Evolutionary conservation across 2,888 invertebrate genomes (phyloP), one percentile per base, ranked within the genome.

Genomic region (Melangyna quadrimaculata): DNA sequence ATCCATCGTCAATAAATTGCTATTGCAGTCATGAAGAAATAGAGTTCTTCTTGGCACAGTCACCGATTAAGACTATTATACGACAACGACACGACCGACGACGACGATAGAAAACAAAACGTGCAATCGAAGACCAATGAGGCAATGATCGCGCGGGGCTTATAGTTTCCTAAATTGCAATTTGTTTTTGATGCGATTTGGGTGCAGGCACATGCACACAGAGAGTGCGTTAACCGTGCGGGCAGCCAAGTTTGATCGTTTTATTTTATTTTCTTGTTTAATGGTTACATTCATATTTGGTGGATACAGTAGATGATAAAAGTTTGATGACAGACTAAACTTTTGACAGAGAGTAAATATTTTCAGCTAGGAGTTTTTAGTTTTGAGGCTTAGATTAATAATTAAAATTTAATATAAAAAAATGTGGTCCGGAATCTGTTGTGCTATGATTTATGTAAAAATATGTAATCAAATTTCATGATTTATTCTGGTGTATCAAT

Each of bases 211-310:
- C 17, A 22, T 2, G 19, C 61, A 69, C 67, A 51, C 53, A 63
- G 53, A 51, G 78, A 74, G 83, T 79, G 79, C 83, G 79, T 83
- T 79, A 75, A 78, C 83, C 73, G 83, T 51, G 19, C 19, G 22
- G 29, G 10, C 32, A 51, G 51, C 70, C n/a, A 40, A 57, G 51
- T 55, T 61, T 59, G 24, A 24, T 24, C 12, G 19, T 19, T 48
- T 22, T 48, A 10, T 19, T 35, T 67, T 53, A 12, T 37, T 55
- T 43, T 69, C 45, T 17, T 57, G 35, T 24, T 22, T 22, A 29
- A 32, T 37, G 24, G 27, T 6, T 7, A 17, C 35, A 22, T 22
- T 43, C 43, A 67, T 67, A 37, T 27, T 32, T 32, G 22, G 14
- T 48, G 6, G 22, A 24, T 10, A 83, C 83, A 83, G 78, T 83